These are phyloP conservation scores for Neria commutata DNA, from an alignment of 2,888 invertebrate genomes.

Conservation along the genomic window DNA sequence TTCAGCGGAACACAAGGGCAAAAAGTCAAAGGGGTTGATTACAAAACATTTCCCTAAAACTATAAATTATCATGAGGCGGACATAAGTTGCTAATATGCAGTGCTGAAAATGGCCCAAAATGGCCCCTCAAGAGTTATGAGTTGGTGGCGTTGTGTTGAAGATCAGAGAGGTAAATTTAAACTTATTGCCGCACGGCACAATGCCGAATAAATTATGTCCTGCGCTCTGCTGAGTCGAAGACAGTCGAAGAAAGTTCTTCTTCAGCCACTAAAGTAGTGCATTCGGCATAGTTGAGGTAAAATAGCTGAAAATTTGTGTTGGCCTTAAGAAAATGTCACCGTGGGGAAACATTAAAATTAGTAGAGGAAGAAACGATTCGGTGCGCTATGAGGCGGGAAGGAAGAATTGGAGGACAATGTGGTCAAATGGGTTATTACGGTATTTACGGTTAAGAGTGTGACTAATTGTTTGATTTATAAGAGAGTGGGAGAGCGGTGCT, in stretches of 20 bases:
- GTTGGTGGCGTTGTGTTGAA: too few relatives aligned
- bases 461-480: constrained; percentile 55
- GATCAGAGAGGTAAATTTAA: constrained; percentile 43
- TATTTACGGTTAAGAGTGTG: constrained; percentile 36
- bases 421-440: constrained; percentile 35
- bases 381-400: not conserved
- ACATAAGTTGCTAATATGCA: constrained; percentile 10
- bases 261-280: not conserved
- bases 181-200: constrained; percentile 47
- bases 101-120: constrained; percentile 2
- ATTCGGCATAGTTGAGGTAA: constrained; percentile 7
- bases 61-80: constrained; percentile 25
- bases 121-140: constrained; percentile 23
- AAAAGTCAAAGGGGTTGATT: constrained; percentile 5
- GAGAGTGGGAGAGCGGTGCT: too few relatives aligned
- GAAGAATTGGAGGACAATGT: constrained; percentile 22
- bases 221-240: not conserved
- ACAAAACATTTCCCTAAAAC: constrained; percentile 4
- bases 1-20: too few relatives aligned
- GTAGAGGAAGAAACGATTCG: constrained; percentile 29
- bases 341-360: constrained; percentile 47
- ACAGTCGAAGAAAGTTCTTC: constrained; percentile 34
- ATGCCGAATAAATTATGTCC: constrained; percentile 40
- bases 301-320: not conserved
- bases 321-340: constrained; percentile 41